Base-by-base conservation (phyloP, 2,888 invertebrate genomes). In the Heliconius erato region DNA sequence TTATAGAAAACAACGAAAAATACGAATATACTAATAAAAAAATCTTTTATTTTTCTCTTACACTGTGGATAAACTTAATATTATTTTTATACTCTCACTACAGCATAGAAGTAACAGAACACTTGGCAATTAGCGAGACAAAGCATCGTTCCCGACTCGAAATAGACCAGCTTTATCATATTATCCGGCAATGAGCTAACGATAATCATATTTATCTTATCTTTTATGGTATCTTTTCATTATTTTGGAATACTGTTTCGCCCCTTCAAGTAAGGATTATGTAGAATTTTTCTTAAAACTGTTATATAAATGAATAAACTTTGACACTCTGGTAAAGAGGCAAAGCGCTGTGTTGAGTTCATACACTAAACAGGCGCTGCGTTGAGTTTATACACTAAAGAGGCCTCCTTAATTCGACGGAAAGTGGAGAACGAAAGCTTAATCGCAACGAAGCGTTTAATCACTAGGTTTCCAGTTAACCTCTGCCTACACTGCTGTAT, bases 101-200 rank as follows among this genome's bases (percentile, higher is more conserved):
- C 3, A 76, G 76, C 59, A 14, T 54, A 63, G 7, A 76, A 76
- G 63, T 76, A 76, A 76, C 59, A 32, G 59, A 59, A 59, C 35
- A 35, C 63, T 63, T 7, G n/a, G 59, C 35, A 76, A 76, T 76
- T 76, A 76, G 63, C 35, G 76, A 63, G 76, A 76, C 35, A 40
- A 76, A 63, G 76, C 76, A 35, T 76, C 35, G 63, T 35, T 63
- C 35, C 16, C 32, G 14, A 63, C 76, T 76, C 35, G 9, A 76
- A 76, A 76, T 76, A 76, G 35, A 76, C 35, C 35, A 14, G 59
- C 76, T 76, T 76, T 26, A 76, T 63, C 59, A n/a, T n/a, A 63
- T 35, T 76, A 35, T 63, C 59, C 35, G 35, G 59, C 32, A 63
- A 76, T 76, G 59, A 76, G 59, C 59, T 59, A 74, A 54, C 54